Evolutionary conservation across 92 coral and sea anemone genomes (phyloP), one percentile per base, ranked within the genome.

Genomic region (Porites cylindrica): DNA sequence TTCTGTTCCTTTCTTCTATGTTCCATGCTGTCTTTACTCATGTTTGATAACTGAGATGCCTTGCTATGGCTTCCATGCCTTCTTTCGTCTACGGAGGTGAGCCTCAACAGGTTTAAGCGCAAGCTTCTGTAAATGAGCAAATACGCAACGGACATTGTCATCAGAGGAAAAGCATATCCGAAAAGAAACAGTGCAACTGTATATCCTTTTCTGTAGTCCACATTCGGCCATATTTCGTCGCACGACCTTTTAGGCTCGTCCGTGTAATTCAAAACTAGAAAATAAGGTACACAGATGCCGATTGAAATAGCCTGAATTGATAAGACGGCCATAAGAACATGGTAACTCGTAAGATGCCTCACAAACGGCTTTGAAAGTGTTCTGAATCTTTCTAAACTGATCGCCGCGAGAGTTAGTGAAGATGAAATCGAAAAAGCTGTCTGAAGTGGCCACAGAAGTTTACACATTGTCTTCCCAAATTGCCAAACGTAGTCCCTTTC

Each of bases 361-460:
- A 82, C 88, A 61, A 95, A 95, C 3, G 98, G 96, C 38, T 91
- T 94, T 38, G 88, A 69, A n/a, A 95, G 67, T 19, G 96, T 83
- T 21, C 94, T 88, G 80, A 88, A 90, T 61, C 98, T 90, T 68
- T 93, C 98, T 20, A 95, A 69, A n/a, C 96, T 90, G 12, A 95
- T 93, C 32, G 84, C 90, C 1, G 93, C 98, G 5, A 95, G 89
- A 1, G 95, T 95, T 24, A 95, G 23, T 1, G 98, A 92, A 2
- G 98, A 95, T 43, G 92, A 93, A 0, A 94, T 95, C 13, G 96
- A 82, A 12, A 92, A 81, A 77, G 87, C 68, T 2, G 98, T 95
- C 54, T 92, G 82, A 8, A 88, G 52, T n/a, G 98, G 98, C 86
- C 92, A 91, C 7, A 95, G 74, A 43, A 93, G 23, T 62, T 88